These are phyloP conservation scores for Mythimna impura DNA, from an alignment of 2,888 invertebrate genomes.

Conservation along the genomic window DNA sequence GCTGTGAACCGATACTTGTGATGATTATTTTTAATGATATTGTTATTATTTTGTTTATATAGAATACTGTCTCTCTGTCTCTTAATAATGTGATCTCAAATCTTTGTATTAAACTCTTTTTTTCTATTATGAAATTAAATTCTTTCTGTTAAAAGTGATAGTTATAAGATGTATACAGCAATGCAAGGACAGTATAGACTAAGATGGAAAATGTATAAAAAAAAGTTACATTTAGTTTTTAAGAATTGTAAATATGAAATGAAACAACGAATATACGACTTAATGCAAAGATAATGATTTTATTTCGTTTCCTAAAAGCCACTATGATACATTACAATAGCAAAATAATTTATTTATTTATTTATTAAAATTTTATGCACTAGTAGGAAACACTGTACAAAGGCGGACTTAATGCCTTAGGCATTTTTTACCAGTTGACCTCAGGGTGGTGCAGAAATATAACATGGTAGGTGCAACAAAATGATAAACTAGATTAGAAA, in stretches of 20 bases:
- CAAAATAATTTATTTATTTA: no score
- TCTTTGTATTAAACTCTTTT: slow-evolving; percentile 70
- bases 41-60: slow-evolving; percentile 65
- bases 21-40: slow-evolving; percentile 63
- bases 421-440: no score
- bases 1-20: slow-evolving; percentile 73
- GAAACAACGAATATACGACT: slow-evolving; percentile 81
- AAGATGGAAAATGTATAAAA: slow-evolving; percentile 79
- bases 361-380: no score
- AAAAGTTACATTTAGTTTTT: slow-evolving; percentile 77
- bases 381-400: no score
- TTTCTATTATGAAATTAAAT: slow-evolving; percentile 67
- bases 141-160: slow-evolving; percentile 67
- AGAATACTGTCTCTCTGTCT: slow-evolving; percentile 63
- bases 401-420: no score
- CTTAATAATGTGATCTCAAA: slow-evolving; percentile 72
- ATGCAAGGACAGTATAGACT: slow-evolving; percentile 83
- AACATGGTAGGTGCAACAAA: no score
- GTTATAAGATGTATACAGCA: slow-evolving; percentile 74
- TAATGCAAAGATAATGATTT: slow-evolving; percentile 68
- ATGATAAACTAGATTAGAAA: no score
- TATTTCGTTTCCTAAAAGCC: neutral
- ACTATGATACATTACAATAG: no score
- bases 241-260: slow-evolving; percentile 86
- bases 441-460: no score